phyloP scores from a whole-genome alignment of 2,113 vertebrate genomes.

The Melanotaenia duboulayi region DNA sequence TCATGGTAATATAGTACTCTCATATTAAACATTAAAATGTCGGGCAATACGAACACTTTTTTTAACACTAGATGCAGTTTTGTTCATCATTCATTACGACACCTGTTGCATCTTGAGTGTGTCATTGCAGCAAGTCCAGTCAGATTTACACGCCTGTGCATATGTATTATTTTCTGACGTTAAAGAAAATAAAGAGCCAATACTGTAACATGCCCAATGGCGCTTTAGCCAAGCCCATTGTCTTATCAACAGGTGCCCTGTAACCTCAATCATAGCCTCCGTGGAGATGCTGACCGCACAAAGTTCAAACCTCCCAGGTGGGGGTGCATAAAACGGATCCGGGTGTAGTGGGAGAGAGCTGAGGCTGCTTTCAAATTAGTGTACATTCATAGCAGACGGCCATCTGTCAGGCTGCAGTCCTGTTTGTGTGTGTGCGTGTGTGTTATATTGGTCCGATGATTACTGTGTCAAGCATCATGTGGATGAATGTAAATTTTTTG shows the following conservation, averaged over 20 bases:
- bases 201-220: conserved; percentile 48
- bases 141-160: conserved; percentile 81
- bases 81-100: conserved; percentile 58
- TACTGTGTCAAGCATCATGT: conserved; percentile 58
- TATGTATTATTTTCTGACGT: conserved; percentile 77
- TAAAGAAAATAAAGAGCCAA: conserved; percentile 57
- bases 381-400: conserved; percentile 79
- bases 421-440: conserved; percentile 49
- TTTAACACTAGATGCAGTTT: conserved; percentile 82
- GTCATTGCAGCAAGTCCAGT: conserved; percentile 74
- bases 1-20: conserved; percentile 93
- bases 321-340: conserved; percentile 55
- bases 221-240: conserved; percentile 17
- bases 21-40: conserved; percentile 98
- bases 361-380: conserved; percentile 69
- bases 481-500: conserved; percentile 47
- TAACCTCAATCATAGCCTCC: conserved; percentile 45
- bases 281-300: conserved; percentile 43
- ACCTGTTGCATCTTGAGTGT: conserved; percentile 68
- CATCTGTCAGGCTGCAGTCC: conserved; percentile 72
- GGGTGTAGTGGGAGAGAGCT: conserved; percentile 55
- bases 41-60: conserved; percentile 91
- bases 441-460: conserved; percentile 36
- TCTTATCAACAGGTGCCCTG: conserved; percentile 40
- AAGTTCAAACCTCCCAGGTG: conserved; percentile 46